phyloP scores from a whole-genome alignment of 1,140 invertebrate species.

The Trachymyrmex septentrionalis region DNA sequence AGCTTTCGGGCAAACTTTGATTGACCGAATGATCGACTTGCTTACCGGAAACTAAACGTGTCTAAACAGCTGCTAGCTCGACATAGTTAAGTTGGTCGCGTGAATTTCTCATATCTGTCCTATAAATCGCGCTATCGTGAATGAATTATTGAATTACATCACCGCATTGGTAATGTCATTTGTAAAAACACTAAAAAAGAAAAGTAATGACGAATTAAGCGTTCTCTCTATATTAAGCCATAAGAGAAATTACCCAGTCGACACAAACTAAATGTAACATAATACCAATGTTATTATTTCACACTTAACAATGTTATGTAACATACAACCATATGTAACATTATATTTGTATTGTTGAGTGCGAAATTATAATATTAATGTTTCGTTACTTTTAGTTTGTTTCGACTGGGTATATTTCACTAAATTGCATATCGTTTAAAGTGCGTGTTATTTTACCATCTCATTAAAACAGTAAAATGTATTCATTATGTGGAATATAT shows the following conservation, averaged over 20 bases:
- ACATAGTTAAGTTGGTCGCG: not conserved
- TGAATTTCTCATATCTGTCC: constrained; percentile 34
- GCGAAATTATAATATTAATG: too few species aligned
- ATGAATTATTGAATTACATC: not conserved
- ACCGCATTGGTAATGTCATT: not conserved
- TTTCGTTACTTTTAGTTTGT: too few species aligned
- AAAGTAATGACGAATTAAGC: not conserved
- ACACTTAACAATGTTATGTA: too few species aligned
- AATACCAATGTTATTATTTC: too few species aligned
- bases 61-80: constrained; percentile 27
- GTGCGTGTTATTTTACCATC: not conserved
- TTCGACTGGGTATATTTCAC: not conserved
- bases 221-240: not conserved
- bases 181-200: not conserved
- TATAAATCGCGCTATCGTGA: constrained; percentile 20
- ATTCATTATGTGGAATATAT: too few species aligned
- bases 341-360: too few species aligned
- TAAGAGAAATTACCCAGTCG: not conserved
- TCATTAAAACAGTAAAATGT: not conserved
- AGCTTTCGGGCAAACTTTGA: constrained; percentile 55
- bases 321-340: too few species aligned
- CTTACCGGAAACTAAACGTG: constrained; percentile 40
- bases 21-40: constrained; percentile 62
- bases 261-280: too few species aligned
- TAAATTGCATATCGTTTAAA: not conserved